Evolutionary conservation across 2,888 invertebrate species (phyloP).

Genomic region (Lasioglossum malachurum): DNA sequence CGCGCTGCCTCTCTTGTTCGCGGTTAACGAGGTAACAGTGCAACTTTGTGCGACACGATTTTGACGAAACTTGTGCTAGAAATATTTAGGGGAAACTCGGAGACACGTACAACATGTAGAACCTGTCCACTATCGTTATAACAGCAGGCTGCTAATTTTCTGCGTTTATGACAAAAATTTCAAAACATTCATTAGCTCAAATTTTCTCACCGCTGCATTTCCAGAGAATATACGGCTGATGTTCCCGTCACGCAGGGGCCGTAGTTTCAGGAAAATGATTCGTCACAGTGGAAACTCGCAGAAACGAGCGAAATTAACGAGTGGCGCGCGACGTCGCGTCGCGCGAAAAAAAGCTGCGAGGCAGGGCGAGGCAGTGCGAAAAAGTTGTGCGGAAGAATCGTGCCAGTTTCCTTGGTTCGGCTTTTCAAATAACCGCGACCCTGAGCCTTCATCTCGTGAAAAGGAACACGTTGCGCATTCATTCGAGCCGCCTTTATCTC

Average conservation of each 20-base stretch:
- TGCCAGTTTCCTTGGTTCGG: slow-evolving; percentile 63
- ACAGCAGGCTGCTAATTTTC: no score
- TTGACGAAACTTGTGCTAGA: background rate
- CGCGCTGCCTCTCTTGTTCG: background rate
- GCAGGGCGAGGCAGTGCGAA: background rate
- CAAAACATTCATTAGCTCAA: no score
- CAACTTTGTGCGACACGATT: background rate
- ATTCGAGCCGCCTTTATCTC: slow-evolving; percentile 43
- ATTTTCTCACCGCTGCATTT: background rate
- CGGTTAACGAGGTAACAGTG: background rate
- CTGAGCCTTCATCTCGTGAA: slow-evolving; percentile 54
- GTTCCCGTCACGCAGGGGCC: background rate
- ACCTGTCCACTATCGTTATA: background rate
- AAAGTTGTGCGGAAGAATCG: slow-evolving; percentile 51
- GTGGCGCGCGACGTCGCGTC: background rate
- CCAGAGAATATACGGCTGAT: background rate
- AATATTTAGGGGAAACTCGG: background rate
- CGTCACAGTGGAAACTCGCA: background rate
- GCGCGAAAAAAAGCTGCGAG: background rate
- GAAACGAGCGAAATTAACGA: slow-evolving; percentile 4
- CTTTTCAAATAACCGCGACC: slow-evolving; percentile 65
- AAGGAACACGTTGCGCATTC: slow-evolving; percentile 57
- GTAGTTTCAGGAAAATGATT: background rate
- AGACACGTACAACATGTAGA: background rate
- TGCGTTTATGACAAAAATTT: no score